Evolutionary conservation across 2,113 vertebrate genomes (phyloP), one percentile per base, ranked within the genome.

Genomic region (Polypterus bichir): DNA sequence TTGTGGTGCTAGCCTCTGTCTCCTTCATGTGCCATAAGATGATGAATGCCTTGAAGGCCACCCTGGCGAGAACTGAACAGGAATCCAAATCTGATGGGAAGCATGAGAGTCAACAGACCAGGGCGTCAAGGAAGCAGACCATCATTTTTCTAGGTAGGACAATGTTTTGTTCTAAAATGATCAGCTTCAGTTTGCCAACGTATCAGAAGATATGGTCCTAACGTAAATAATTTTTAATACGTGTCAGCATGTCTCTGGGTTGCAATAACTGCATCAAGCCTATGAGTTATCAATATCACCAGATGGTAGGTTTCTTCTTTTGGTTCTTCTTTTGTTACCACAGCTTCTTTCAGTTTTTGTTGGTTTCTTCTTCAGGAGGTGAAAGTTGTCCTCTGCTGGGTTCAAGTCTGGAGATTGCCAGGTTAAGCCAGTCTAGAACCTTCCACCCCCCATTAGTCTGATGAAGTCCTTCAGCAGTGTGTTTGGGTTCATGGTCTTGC

Each of bases 21-120:
- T 76, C 80, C 60, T 81, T 94, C 77, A 97, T 97, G 96, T 97
- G 91, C 69, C 82, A 73, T 65, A 85, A 83, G 54, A 97, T 97
- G 94, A 89, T 94, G 83, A 60, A 79, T 49, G 78, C 79, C 5
- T 77, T 97, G 5, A 68, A 8, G 70, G 69, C 64, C 9, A 71
- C 84, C 5, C 71, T 87, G 65, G 67, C 66, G 9, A 72, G 78
- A 1, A n/a, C 53, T 0, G 65, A 60, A 55, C 1, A 63, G 7
- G 44, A 57, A 27, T 45, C 7, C 7, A 52, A 10, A 52, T 7
- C 7, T 4, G 61, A 55, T 44, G 8, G 3, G 61, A 61, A 88
- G 60, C 88, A 83, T 5, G 75, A 78, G 64, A 80, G 59, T 7
- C 47, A 77, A 0, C 87, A 82, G 53, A 58, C 68, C 60, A 90